Base-by-base conservation (phyloP, 2,113 vertebrate genomes). In the Phasianus colchicus region DNA sequence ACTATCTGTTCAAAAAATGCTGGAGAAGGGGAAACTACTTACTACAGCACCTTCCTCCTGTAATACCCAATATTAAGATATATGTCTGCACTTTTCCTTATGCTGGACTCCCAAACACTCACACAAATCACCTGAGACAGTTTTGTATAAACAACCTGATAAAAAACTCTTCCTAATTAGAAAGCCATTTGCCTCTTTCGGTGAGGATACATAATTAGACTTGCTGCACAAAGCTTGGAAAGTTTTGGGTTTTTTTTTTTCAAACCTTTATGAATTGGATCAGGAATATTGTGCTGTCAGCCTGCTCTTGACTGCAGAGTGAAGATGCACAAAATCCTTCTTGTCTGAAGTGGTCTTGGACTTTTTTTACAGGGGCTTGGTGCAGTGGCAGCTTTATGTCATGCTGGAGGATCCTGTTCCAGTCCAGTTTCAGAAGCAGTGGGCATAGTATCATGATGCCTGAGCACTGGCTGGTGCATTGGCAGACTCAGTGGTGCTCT, bases 361-460 rank as follows among this genome's bases (percentile, higher is more conserved):
- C 40, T 72, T 90, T 24, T 27, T 17, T 36, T 19, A 32, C 11
- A 55, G 55, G 57, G 88, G 7, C 10, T 32, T 0, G 0, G 11
- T 48, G 65, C 15, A 34, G 18, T 24, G 60, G n/a, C 40, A 86
- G 47, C 55, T 90, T 60, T 52, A 50, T 34, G 65, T 13, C 34
- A 29, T 32, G 67, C 58, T 36, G 27, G 86, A 16, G 34, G 58
- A 34, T 91, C 54, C 73, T 4, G 8, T 69, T 70, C 10, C 30
- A 52, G 65, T 1, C 2, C 70, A 65, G 6, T 0, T 1, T 0
- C 0, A 60, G 52, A 79, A 36, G 9, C 61, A 70, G 69, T 0
- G 0, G 13, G 18, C 1, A 0, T 0, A 1, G 30, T 24, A 52
- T 83, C 21, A 45, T 17, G 43, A 42, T 17, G 83, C 57, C 30